phyloP scores from a whole-genome alignment of 1,140 invertebrate species.

The Tenebrio molitor region DNA sequence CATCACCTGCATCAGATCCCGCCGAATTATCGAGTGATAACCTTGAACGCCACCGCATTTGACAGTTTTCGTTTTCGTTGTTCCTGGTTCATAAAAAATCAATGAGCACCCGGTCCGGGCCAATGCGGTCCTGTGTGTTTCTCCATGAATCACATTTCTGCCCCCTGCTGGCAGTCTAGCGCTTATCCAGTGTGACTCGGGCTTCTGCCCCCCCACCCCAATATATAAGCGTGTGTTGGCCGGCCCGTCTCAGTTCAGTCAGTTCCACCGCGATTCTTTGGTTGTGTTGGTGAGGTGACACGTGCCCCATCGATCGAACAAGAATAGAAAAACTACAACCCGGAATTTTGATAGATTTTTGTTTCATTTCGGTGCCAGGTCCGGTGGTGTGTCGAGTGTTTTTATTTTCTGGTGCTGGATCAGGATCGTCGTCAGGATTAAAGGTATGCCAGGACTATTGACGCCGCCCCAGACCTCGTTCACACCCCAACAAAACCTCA shows the following conservation, averaged over 20 bases:
- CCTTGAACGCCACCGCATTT: too few relatives aligned
- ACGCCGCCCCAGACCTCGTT: background rate
- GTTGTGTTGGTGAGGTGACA: slow-evolving; percentile 31
- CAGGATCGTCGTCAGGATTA: background rate
- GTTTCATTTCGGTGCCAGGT: background rate
- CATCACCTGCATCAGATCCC: too few relatives aligned
- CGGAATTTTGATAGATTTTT: background rate
- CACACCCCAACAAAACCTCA: slow-evolving; percentile 2
- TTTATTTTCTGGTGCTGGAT: background rate
- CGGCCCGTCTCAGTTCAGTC: slow-evolving; percentile 24
- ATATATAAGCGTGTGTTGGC: slow-evolving; percentile 16
- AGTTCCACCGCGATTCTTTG: slow-evolving; percentile 25
- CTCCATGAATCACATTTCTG: slow-evolving; percentile 23
- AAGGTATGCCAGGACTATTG: background rate
- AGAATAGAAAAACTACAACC: background rate
- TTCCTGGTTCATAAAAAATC: too few relatives aligned
- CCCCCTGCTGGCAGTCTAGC: slow-evolving; percentile 4
- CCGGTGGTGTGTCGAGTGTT: background rate
- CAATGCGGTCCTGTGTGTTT: background rate
- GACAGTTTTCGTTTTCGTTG: too few relatives aligned
- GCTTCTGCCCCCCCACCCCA: slow-evolving; percentile 27
- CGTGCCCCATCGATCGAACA: slow-evolving; percentile 4
- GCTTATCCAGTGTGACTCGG: background rate
- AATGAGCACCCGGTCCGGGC: too few relatives aligned
- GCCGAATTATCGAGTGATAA: too few relatives aligned